Evolutionary conservation across 2,113 vertebrate species (phyloP), one percentile per base, ranked within the genome.

Genomic region (Colius striatus): DNA sequence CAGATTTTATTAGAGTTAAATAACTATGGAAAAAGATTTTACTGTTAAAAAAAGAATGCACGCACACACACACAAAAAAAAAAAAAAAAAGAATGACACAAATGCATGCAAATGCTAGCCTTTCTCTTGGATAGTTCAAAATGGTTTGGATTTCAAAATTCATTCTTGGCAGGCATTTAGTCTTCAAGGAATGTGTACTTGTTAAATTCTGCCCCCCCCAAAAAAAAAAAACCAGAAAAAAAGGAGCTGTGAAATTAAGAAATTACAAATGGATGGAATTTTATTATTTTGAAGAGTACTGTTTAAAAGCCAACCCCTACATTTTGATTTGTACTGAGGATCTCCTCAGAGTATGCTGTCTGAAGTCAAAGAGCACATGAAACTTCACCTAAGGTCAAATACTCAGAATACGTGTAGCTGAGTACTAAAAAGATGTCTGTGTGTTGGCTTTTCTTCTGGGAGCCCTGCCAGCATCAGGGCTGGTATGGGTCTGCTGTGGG

Each of bases 1-100:
- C 25, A 32, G 29, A 38, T 96, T 79, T 73, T 90, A 96, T 96
- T 87, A 73, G 76, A 80, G 62, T 95, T 93, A 96, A 84, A 7
- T 50, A 61, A 58, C 23, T 74, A 34, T 54, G 50, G 50, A 90
- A 92, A 90, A 74, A 25, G 13, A 16, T 70, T 19, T 23, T 68
- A 41, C 29, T 58, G 7, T 25, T 87, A 17, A 45, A 61, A 72
- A 84, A 43, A n/a, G 50, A 9, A 5, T 48, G 57, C 13, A 53
- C 18, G 19, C 47, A n/a, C 38, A 41, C 38, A 41, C 38, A 41
- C 38, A 84, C 38, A n/a, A 55, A 7, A 5, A 63, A 67, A 14
- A 47, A 72, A 4, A 10, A 53, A 60, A 76, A 77, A 36, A 11
- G 3, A 61, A 87, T 3, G 13, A 60, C 87, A 53, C 38, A 79